Percentiles rank a stretch among this genome's conserved stretches.
Conservation (phyloP, 1,140 invertebrate genomes). For the Drosophila tristis region DNA sequence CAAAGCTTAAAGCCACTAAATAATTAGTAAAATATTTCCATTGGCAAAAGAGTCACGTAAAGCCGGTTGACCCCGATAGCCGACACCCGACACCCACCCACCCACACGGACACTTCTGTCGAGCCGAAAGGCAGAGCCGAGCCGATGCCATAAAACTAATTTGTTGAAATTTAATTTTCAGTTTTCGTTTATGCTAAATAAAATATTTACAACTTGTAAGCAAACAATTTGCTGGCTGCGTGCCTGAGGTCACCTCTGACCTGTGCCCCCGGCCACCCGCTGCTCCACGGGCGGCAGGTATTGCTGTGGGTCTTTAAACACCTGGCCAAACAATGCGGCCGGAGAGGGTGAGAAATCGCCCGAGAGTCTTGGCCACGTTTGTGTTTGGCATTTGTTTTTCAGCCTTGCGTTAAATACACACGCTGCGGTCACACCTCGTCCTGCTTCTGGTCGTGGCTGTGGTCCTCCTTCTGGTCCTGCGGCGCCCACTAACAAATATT, state of each 20-base stretch:
- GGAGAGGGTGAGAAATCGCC: slow-evolving; percentile 32
- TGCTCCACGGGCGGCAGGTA: slow-evolving; percentile 8
- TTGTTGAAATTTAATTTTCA: slow-evolving; percentile 77
- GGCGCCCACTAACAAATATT: slow-evolving; percentile 64
- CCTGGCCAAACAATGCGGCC: slow-evolving; percentile 62
- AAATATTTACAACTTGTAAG: slow-evolving; percentile 81
- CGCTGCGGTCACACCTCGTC: slow-evolving; percentile 66
- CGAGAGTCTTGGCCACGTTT: slow-evolving; percentile 51
- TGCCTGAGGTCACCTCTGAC: slow-evolving; percentile 10
- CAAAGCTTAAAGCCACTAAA: slow-evolving; percentile 28
- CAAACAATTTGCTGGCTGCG: slow-evolving; percentile 71
- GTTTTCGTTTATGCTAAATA: slow-evolving; percentile 55
- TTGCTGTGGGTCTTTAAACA: slow-evolving; percentile 61
- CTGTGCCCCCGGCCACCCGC: background rate
- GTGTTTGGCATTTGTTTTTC: slow-evolving; percentile 66
- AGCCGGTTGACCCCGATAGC: slow-evolving; percentile 29
- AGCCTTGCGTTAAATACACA: slow-evolving; percentile 75
- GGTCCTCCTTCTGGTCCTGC: background rate
- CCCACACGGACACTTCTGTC: no score
- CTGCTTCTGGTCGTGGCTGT: background rate
- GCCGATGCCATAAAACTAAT: slow-evolving; percentile 73
- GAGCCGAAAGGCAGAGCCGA: slow-evolving; percentile 5
- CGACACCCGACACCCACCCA: slow-evolving; percentile 21
- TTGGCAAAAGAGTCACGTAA: slow-evolving; percentile 50
- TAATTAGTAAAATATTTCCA: slow-evolving; percentile 34